Conservation (phyloP, 2,797 vertebrate genomes). For the Poecilia wingei region DNA sequence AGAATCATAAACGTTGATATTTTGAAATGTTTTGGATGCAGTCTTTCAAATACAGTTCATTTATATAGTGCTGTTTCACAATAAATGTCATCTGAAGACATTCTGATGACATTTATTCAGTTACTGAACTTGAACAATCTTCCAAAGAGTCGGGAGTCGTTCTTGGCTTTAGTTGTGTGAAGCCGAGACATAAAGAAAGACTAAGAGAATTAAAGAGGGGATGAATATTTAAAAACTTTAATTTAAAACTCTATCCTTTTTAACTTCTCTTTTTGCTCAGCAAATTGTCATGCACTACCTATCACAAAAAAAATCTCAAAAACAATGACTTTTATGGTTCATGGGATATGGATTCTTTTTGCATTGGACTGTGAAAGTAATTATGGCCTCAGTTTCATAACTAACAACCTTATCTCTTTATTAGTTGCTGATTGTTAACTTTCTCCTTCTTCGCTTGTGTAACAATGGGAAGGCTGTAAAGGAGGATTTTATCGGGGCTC, state of each 20-base stretch:
- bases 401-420: slow-evolving; percentile 88
- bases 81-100: not conserved
- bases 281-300: not conserved
- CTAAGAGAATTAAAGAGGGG: not conserved
- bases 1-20: not conserved
- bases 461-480: slow-evolving; percentile 88
- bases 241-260: not conserved
- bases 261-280: not conserved
- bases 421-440: slow-evolving; percentile 66
- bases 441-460: slow-evolving; percentile 75
- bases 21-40: not conserved
- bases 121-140: not conserved
- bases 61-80: not conserved
- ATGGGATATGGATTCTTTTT: not conserved
- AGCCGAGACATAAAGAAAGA: not conserved
- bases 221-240: not conserved
- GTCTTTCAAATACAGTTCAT: not conserved
- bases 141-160: slow-evolving; percentile 29
- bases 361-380: not conserved
- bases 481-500: slow-evolving; percentile 89
- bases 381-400: slow-evolving; percentile 82
- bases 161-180: not conserved
- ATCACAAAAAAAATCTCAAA: not conserved
- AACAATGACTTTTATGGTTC: not conserved
- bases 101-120: not conserved